A percentile compares a stretch with the other conserved stretches of the same genome.
Evolutionary conservation across 1,140 invertebrate species (phyloP).

Genomic region (Bombus huntii): DNA sequence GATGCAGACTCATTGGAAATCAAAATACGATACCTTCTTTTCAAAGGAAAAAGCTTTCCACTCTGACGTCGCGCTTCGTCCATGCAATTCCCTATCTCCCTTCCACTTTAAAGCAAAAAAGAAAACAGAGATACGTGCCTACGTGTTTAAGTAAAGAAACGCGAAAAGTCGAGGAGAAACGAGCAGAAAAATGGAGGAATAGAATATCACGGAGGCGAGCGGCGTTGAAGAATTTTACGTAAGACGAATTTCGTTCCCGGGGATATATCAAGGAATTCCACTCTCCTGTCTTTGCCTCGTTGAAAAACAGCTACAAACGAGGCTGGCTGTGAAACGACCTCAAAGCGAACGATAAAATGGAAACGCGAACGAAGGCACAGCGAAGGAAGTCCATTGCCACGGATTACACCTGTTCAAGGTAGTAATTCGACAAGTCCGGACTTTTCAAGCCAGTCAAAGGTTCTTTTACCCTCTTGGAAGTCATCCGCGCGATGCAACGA

Average conservation of each 20-base stretch:
- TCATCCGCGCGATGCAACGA: constrained; percentile 14
- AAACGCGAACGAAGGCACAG: background rate
- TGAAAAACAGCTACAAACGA: constrained; percentile 4
- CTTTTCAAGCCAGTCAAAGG: background rate
- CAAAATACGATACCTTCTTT: too few species aligned
- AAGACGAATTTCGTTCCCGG: background rate
- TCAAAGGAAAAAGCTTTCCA: background rate
- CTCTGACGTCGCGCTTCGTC: background rate
- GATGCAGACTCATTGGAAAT: too few species aligned
- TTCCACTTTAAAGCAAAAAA: background rate
- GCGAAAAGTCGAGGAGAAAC: background rate
- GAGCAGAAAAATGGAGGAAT: background rate
- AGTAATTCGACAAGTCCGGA: constrained; percentile 21
- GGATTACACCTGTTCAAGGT: constrained; percentile 18
- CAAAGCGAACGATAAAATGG: constrained; percentile 27
- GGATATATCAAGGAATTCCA: constrained; percentile 9
- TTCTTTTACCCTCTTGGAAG: background rate
- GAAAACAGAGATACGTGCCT: background rate
- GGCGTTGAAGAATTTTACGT: constrained; percentile 26
- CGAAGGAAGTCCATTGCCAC: constrained; percentile 1
- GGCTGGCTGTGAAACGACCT: background rate
- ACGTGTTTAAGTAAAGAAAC: background rate
- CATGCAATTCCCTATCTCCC: background rate
- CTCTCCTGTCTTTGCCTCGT: background rate
- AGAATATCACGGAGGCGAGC: background rate